A percentile compares a stretch with the other conserved stretches of the same genome.
phyloP scores from a whole-genome alignment of 2,113 vertebrate genomes.

The Vulpes ferrilata region DNA sequence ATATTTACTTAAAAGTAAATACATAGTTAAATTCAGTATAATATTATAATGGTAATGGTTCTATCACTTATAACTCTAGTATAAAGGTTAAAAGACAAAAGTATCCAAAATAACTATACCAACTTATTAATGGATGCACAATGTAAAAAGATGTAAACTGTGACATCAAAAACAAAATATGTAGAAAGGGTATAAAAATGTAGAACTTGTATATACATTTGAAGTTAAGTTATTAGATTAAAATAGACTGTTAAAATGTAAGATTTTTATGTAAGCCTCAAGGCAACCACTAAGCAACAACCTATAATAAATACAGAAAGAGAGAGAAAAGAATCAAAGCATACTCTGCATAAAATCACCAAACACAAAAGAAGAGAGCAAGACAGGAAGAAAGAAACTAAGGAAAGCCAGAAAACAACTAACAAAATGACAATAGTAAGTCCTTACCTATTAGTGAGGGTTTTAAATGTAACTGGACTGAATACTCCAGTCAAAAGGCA shows the following conservation, averaged over 20 bases:
- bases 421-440: neutral
- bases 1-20: neutral
- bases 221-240: neutral
- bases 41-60: neutral
- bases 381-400: neutral
- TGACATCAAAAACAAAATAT: neutral
- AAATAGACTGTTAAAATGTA: neutral
- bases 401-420: neutral
- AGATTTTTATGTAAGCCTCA: neutral
- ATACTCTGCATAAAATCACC: neutral
- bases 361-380: neutral
- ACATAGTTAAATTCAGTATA: neutral
- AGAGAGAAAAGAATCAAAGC: neutral
- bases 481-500: neutral
- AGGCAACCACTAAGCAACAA: neutral
- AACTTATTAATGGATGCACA: neutral
- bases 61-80: neutral
- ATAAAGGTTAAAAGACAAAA: neutral
- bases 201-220: neutral
- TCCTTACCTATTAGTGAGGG: neutral
- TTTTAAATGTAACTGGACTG: neutral
- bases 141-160: neutral
- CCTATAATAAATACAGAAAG: neutral
- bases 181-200: neutral
- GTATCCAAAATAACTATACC: neutral